Evolutionary conservation across 2,113 vertebrate genomes (phyloP).

Genomic region (Amia ocellicauda): DNA sequence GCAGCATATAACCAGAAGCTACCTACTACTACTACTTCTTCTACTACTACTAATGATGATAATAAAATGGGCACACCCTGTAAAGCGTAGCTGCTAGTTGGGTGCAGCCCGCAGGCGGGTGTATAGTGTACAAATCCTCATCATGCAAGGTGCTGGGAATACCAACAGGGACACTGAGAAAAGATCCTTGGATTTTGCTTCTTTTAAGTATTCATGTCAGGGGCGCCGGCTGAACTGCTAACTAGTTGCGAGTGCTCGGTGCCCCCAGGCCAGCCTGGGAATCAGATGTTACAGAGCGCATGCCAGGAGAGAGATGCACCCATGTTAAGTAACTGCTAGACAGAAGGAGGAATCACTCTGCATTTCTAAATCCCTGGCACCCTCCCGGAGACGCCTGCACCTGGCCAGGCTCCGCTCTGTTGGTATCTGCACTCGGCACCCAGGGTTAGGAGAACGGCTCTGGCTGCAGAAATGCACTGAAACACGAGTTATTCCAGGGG

Average conservation of each 20-base stretch:
- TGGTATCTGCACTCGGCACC: no score
- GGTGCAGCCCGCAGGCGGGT: no score
- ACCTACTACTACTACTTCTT: no score
- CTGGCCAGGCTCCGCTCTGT: conserved; percentile 22
- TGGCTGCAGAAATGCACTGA: conserved; percentile 59
- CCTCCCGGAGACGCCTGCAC: conserved; percentile 30
- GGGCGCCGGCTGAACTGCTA: not conserved
- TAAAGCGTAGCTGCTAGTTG: no score
- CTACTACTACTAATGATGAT: no score
- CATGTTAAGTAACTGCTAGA: not conserved
- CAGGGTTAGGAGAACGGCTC: conserved; percentile 35
- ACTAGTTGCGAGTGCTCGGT: not conserved
- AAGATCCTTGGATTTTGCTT: not conserved
- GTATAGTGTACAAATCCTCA: no score
- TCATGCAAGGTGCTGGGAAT: not conserved
- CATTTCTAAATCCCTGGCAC: conserved; percentile 32
- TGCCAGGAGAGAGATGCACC: not conserved
- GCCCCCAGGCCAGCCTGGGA: not conserved
- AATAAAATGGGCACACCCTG: no score
- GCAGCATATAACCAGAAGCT: no score
- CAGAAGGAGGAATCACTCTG: conserved; percentile 10
- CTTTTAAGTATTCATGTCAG: not conserved
- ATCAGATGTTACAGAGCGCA: not conserved
- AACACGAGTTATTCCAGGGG: conserved; percentile 60
- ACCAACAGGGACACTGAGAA: not conserved